phyloP scores from a whole-genome alignment of 2,797 vertebrate species.

The Acridotheres tristis region DNA sequence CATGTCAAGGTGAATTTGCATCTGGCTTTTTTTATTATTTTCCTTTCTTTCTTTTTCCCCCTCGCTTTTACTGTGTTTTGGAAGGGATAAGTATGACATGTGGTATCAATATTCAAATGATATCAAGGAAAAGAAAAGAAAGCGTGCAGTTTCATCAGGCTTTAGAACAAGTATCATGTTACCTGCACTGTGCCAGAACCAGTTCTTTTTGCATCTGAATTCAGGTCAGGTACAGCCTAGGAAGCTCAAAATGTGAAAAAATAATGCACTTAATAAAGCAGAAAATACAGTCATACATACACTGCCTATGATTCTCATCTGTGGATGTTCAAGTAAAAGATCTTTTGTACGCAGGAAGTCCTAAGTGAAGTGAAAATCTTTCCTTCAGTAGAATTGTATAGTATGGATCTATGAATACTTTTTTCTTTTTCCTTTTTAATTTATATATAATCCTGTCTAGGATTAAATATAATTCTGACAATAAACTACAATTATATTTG shows the following conservation, averaged over 20 bases:
- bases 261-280: background rate
- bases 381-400: background rate
- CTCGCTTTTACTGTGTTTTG: background rate
- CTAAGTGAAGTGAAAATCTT: background rate
- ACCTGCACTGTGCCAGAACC: background rate
- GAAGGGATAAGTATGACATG: background rate
- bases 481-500: background rate
- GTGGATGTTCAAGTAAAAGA: background rate
- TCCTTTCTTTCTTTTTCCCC: rapidly evolving
- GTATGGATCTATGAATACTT: background rate
- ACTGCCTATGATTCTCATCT: background rate
- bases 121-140: slow-evolving; percentile 19
- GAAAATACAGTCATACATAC: background rate
- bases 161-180: slow-evolving; percentile 14
- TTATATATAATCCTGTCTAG: background rate
- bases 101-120: slow-evolving; percentile 34
- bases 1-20: background rate
- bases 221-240: background rate
- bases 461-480: background rate
- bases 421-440: background rate
- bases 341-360: background rate
- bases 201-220: background rate
- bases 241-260: slow-evolving; percentile 5
- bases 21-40: background rate
- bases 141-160: background rate